Evolutionary conservation across 2,113 vertebrate species (phyloP).

Genomic region (Melospiza melodia): DNA sequence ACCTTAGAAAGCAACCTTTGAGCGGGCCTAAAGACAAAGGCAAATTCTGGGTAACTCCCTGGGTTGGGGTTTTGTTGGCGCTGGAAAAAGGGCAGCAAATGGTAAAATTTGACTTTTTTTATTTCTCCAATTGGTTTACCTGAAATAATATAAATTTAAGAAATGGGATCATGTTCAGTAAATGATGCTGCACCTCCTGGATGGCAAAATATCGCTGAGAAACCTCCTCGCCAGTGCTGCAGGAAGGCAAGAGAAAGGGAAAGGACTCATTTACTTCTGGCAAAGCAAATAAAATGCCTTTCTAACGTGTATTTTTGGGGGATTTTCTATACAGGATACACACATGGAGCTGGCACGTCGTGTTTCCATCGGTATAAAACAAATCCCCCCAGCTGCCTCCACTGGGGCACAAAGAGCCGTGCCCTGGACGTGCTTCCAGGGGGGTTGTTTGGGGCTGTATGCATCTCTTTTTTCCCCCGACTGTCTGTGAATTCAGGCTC

Average conservation of each 20-base stretch:
- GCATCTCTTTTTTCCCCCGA: conserved; percentile 7
- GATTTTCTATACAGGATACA: not conserved
- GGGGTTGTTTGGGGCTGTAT: conserved; percentile 61
- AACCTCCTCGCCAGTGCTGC: not conserved
- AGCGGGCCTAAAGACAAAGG: conserved; percentile 23
- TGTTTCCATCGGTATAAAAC: not conserved
- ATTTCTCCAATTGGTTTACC: not conserved
- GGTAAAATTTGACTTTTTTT: not conserved
- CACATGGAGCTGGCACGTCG: not conserved
- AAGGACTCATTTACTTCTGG: not conserved
- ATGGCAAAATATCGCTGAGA: not conserved
- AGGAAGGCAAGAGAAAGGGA: not conserved
- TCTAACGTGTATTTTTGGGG: not conserved
- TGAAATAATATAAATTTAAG: conserved; percentile 10
- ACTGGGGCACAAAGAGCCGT: not conserved
- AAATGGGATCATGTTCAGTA: not conserved
- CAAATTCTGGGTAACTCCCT: not conserved
- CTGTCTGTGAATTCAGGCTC: conserved; percentile 69
- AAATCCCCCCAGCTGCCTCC: not conserved
- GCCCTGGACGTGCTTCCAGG: conserved; percentile 5
- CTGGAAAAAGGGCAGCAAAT: not conserved
- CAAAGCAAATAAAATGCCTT: not conserved
- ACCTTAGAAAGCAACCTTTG: not conserved
- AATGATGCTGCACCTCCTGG: not conserved
- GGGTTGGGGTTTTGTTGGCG: not conserved